Conservation (phyloP, 2,888 invertebrate genomes). For the Melanophora roralis region DNA sequence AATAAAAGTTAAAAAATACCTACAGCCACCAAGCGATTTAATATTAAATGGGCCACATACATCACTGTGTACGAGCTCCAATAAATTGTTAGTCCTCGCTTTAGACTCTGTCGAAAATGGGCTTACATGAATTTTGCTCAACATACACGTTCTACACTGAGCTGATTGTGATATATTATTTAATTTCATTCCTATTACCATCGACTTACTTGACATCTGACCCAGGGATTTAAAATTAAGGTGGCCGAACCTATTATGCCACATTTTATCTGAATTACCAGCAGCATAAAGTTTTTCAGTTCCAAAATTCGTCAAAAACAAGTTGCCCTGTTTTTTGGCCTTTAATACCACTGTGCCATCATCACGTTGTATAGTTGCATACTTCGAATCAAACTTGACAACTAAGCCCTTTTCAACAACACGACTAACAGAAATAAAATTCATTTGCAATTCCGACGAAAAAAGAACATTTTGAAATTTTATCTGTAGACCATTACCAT, state of each 20-base stretch:
- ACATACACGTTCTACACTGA: no score
- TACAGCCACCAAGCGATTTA: constrained; percentile 30
- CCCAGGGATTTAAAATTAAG: constrained; percentile 31
- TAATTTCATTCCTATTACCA: no score
- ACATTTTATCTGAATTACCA: background rate
- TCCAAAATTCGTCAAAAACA: background rate
- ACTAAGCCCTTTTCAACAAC: no score
- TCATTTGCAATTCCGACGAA: constrained; percentile 23
- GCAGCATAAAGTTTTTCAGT: background rate
- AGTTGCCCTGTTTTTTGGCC: constrained; percentile 1
- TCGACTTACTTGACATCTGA: no score
- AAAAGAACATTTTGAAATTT: constrained; percentile 27
- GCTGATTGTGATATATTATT: no score
- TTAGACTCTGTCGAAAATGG: no score
- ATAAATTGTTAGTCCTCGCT: no score
- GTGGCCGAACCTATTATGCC: constrained; percentile 47
- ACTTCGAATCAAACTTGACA: background rate
- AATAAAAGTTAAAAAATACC: no score
- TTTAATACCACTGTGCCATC: constrained; percentile 6
- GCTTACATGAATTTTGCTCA: no score
- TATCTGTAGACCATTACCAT: background rate
- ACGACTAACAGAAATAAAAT: constrained; percentile 19
- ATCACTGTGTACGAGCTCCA: no score
- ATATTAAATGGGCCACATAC: constrained; percentile 47
- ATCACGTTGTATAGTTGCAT: background rate